phyloP scores from a whole-genome alignment of 2,113 vertebrate genomes.

The Rhinopithecus roxellana region DNA sequence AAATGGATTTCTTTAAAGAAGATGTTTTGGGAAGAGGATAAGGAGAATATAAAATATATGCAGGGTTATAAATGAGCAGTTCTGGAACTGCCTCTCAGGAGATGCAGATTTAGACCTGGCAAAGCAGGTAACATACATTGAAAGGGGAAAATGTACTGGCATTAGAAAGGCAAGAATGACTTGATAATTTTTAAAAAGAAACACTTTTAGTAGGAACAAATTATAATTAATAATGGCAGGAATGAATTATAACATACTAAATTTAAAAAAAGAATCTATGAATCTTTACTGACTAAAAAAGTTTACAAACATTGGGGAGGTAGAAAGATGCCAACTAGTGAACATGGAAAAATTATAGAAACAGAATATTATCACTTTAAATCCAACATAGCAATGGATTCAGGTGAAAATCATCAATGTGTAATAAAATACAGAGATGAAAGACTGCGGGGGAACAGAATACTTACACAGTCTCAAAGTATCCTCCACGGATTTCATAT shows the following conservation, averaged over 20 bases:
- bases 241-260: background rate
- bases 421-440: background rate
- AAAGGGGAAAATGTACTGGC: background rate
- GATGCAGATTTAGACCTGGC: background rate
- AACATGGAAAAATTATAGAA: background rate
- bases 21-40: constrained; percentile 10
- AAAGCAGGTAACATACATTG: background rate
- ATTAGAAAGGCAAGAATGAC: background rate
- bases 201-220: background rate
- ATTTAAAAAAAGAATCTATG: background rate
- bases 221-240: background rate
- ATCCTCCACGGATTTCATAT: background rate
- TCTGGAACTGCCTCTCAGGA: background rate
- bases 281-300: background rate
- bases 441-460: background rate
- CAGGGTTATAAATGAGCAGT: background rate
- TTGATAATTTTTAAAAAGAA: background rate
- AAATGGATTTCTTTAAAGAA: background rate
- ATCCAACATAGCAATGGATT: background rate
- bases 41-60: constrained; percentile 7
- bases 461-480: background rate
- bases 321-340: background rate
- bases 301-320: background rate
- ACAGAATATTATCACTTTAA: background rate
- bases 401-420: background rate